Evolutionary conservation across 2,888 invertebrate genomes (phyloP), one percentile per base, ranked within the genome.

Genomic region (Resseliella maxima): DNA sequence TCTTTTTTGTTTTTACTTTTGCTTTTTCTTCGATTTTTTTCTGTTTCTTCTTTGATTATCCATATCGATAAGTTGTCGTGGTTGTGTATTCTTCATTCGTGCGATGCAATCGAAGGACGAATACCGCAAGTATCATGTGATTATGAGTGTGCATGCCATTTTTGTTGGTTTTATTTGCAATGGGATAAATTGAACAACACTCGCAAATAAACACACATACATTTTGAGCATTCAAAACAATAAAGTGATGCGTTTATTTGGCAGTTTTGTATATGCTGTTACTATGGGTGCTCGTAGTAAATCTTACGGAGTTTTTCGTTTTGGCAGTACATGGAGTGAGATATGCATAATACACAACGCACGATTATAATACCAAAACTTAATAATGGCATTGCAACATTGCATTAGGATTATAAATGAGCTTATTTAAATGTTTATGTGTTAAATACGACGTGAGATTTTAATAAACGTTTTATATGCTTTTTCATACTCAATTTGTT

Each of bases 371-470:
- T n/a, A 72, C 72, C 31, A 72, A 72, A 72, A 18, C 72, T 35
- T 12, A 27, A 59, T 8, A 1, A 35, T 31, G n/a, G 8, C 35
- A 35, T 72, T 72, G 35, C 72, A 72, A 59, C 27, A 59, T 24
- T 31, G 72, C 72, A 72, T 72, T 72, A 72, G 72, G 72, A 72
- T 72, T 72, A 35, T 35, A 72, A 72, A 72, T 72, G 72, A 72
- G 72, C 72, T 72, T 72, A 72, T 72, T 72, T 72, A 72, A 72
- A 72, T 72, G 31, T 72, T 72, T 72, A 31, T 72, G 31, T 72
- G 31, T 72, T 15, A 72, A 72, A 72, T 31, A 72, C 35, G 72
- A 72, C 72, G 35, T 72, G 72, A 31, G 31, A 72, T 72, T 72
- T 72, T 31, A 72, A 72, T 72, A 72, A 31, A 72, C 31, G 31